Base-by-base conservation (phyloP, 1,140 invertebrate species). In the Drosophila santomea region DNA sequence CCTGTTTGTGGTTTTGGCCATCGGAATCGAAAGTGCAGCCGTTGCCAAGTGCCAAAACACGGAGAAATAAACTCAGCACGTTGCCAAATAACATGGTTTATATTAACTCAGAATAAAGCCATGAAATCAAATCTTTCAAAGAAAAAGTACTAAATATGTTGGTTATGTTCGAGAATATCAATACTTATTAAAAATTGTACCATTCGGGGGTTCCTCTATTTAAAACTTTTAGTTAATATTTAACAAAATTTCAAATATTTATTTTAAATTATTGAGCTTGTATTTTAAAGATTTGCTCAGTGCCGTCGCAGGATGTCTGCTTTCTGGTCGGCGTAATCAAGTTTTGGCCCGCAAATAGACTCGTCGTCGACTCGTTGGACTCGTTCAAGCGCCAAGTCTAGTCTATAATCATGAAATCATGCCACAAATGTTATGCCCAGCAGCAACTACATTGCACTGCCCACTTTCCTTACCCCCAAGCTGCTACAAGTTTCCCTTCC, bases 331-430 rank as follows among this genome's bases (percentile, higher is more conserved):
- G 8, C 36, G 59, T 86, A 88, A 86, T 86, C 82, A 83, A 76
- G 82, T 86, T 88, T 88, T 76, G 84, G 67, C 58, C 75, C 82
- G 82, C 82, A 86, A 88, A 86, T 86, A 86, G 83, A 86, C 79
- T 86, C 66, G 55, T 82, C 80, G 64, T 23, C 17, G 67, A 12
- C 63, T 71, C 20, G 68, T 41, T 41, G 66, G 38, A 58, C 59
- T 68, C 75, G 78, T 52, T 85, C 64, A 76, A 86, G 79, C 83
- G 83, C 82, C 82, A 88, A 79, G 82, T 86, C 83, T 86, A 88
- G 83, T 86, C 82, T 86, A 86, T 86, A 86, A 86, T 86, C 83
- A 86, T 79, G 83, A 77, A 84, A 85, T 84, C 81, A 85, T 77
- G 81, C 59, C 66, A 57, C 81, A 85, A 80, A 78, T 78, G 62